Evolutionary conservation across 2,113 vertebrate genomes (phyloP).

Genomic region (Bubalus kerabau): DNA sequence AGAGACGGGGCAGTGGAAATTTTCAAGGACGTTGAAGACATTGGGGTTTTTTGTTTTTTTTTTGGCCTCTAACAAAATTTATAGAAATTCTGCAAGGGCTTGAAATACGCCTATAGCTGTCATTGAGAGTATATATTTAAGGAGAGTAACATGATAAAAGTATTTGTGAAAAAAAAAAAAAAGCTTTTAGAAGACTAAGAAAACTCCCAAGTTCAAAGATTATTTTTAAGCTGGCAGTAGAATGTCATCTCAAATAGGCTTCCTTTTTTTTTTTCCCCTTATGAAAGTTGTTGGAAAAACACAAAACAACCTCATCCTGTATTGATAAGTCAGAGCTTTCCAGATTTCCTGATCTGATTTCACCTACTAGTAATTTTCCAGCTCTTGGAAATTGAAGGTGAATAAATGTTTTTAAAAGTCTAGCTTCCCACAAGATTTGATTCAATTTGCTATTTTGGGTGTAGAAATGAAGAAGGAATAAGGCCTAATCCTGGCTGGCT

Average conservation of each 20-base stretch:
- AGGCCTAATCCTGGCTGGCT: not conserved
- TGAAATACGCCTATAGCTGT: not conserved
- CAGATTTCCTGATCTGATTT: conserved; percentile 46
- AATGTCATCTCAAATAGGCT: conserved; percentile 32
- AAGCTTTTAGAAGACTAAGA: conserved; percentile 38
- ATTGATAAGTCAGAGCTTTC: conserved; percentile 43
- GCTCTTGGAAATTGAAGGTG: not conserved
- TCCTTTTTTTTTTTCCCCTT: not conserved
- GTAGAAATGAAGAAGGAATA: not conserved
- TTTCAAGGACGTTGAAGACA: not conserved
- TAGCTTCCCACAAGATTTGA: conserved; percentile 14
- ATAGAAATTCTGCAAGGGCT: not conserved
- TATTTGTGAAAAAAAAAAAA: not conserved
- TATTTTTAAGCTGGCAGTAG: not conserved
- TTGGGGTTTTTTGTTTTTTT: not conserved
- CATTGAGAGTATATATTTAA: conserved; percentile 2
- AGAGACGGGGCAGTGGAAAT: not conserved
- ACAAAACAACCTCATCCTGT: not conserved
- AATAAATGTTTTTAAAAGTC: conserved; percentile 8
- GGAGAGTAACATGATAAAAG: conserved; percentile 32
- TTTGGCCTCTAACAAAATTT: conserved; percentile 13
- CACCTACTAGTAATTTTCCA: not conserved
- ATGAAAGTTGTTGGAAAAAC: conserved; percentile 10
- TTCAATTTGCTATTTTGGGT: conserved; percentile 33
- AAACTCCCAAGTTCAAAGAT: conserved; percentile 24